Evolutionary conservation across 2,113 vertebrate genomes (phyloP).

Genomic region (Dicaeum eximium): DNA sequence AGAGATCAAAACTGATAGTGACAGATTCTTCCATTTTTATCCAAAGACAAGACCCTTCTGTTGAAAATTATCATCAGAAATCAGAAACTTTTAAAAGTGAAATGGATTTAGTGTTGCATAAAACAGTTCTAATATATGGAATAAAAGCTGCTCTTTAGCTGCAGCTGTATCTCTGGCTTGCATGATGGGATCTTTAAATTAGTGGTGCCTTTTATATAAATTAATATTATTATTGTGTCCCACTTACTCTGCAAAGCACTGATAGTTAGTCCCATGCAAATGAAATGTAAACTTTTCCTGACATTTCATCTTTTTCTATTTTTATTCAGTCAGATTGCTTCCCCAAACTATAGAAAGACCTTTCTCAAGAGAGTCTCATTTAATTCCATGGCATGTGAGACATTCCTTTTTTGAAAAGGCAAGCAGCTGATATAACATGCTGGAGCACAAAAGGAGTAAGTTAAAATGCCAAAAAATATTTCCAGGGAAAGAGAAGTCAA

Average conservation of each 20-base stretch:
- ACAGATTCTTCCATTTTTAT: neutral
- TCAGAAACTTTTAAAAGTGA: neutral
- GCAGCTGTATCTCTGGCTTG: neutral
- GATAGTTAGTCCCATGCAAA: neutral
- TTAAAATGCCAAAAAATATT: constrained; percentile 35
- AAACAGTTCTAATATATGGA: neutral
- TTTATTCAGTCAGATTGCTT: neutral
- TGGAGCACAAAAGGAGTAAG: constrained; percentile 2
- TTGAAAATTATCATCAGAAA: neutral
- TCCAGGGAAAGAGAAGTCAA: constrained; percentile 21
- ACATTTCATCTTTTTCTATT: constrained; percentile 8
- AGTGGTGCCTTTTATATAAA: neutral
- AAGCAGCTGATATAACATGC: constrained; percentile 23
- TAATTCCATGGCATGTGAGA: constrained; percentile 6
- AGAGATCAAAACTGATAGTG: neutral
- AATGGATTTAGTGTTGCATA: neutral
- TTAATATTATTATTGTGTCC: neutral
- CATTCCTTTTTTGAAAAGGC: constrained; percentile 6
- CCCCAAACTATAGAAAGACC: constrained; percentile 12
- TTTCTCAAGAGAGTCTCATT: constrained; percentile 6
- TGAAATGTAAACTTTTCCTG: neutral
- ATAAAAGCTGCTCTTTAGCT: neutral
- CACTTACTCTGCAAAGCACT: neutral
- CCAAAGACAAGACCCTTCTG: neutral
- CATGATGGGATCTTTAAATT: neutral